Evolutionary conservation across 2,888 invertebrate genomes (phyloP), one percentile per base, ranked within the genome.

Genomic region (Ectobius pallidus): DNA sequence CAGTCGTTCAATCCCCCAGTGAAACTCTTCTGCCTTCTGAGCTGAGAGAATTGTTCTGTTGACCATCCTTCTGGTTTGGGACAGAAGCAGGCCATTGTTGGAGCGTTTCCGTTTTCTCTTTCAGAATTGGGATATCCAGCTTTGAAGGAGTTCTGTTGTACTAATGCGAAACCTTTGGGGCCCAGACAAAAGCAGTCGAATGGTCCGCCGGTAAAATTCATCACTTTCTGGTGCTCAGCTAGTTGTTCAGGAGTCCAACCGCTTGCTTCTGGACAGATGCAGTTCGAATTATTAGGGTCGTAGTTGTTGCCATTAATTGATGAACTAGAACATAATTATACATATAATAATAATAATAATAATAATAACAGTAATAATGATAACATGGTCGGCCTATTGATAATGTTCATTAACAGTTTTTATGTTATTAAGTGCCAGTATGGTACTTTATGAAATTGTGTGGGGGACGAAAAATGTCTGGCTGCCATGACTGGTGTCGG

Each of bases 211-310:
- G 18, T 6, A 22, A 6, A 6, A 18, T 52, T 22, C 14, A 18
- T 52, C 22, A 2, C 2, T 2, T n/a, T 46, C 18, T 46, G 11
- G 3, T n/a, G 46, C 4, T n/a, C 9, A 4, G 4, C 9, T 14
- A 46, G 46, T 46, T 46, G 16, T n/a, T 46, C 46, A n/a, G 18
- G n/a, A 46, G 46, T 46, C 46, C 46, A 46, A n/a, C 46, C 46
- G 11, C 46, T 11, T n/a, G 46, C 16, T 14, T n/a, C 46, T n/a
- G 46, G 46, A n/a, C 46, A 46, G 11, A n/a, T 46, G 46, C 46
- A 46, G 18, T n/a, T 46, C 9, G 34, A 34, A 11, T 34, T 11
- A 34, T 34, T 34, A 7, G 34, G 34, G 11, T 34, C 34, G 34
- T 34, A 34, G 6, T 7, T n/a, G n/a, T n/a, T n/a, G n/a, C n/a